Percentiles rank a stretch among this genome's conserved stretches.
Conservation (phyloP, 2,888 invertebrate species). For the Celastrina argiolus region DNA sequence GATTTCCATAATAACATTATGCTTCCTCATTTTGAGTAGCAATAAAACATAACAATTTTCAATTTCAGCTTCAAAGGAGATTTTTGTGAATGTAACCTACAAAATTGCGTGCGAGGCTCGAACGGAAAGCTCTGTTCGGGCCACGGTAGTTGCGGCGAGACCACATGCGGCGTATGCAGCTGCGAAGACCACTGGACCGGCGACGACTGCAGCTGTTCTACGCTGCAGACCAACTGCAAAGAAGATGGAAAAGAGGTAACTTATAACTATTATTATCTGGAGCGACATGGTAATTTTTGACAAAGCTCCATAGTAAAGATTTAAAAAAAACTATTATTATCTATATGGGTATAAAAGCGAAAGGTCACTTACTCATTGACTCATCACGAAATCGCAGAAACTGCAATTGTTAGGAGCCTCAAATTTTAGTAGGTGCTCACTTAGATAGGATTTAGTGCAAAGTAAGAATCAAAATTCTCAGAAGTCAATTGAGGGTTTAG, state of each 20-base stretch:
- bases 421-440: no score
- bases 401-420: no score
- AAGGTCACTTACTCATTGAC: no score
- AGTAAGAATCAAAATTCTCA: no score
- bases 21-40: background rate
- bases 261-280: no score
- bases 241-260: constrained; percentile 39
- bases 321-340: no score
- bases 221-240: constrained; percentile 10
- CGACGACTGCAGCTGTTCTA: constrained; percentile 56
- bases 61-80: constrained; percentile 44
- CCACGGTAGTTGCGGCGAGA: constrained; percentile 80
- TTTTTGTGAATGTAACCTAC: constrained; percentile 54
- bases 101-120: constrained; percentile 44
- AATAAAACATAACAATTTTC: background rate
- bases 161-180: constrained; percentile 66
- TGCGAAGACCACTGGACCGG: constrained; percentile 63
- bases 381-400: no score
- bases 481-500: no score
- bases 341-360: no score
- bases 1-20: background rate
- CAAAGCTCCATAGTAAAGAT: no score
- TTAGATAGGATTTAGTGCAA: no score
- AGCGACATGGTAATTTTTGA: no score
- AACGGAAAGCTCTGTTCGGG: constrained; percentile 69